These are phyloP conservation scores for Pangasianodon hypophthalmus DNA, from an alignment of 2,113 vertebrate genomes.

Conservation along the genomic window DNA sequence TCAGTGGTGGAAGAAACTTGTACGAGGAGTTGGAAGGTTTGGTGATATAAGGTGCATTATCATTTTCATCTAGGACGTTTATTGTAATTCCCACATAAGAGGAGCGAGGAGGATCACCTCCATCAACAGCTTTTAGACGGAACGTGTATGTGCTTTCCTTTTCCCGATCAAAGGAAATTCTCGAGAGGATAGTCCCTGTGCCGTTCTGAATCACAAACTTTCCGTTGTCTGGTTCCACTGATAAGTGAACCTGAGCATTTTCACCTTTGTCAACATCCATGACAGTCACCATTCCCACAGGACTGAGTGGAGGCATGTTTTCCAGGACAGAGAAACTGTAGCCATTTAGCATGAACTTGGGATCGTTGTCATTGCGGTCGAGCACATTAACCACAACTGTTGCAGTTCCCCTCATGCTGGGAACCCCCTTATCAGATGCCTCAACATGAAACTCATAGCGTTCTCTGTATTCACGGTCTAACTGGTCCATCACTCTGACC, in stretches of 20 bases:
- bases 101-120: conserved; percentile 87
- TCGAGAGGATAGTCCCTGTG: conserved; percentile 92
- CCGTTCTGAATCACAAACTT: conserved; percentile 97
- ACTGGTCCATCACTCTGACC: conserved; percentile 83
- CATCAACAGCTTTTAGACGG: conserved; percentile 89
- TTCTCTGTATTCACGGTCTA: conserved; percentile 88
- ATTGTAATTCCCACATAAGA: conserved; percentile 95
- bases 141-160: conserved; percentile 96
- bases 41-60: conserved; percentile 93
- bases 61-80: conserved; percentile 95
- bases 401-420: conserved; percentile 90
- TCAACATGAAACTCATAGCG: conserved; percentile 88
- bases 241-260: conserved; percentile 85
- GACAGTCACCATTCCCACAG: conserved; percentile 94
- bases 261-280: conserved; percentile 91
- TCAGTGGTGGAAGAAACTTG: conserved; percentile 83
- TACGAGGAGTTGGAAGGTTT: conserved; percentile 92
- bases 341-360: conserved; percentile 93
- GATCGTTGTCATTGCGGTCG: conserved; percentile 96
- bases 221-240: conserved; percentile 91
- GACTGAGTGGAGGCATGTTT: conserved; percentile 91
- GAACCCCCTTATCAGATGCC: conserved; percentile 88
- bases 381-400: conserved; percentile 88
- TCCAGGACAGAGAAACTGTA: conserved; percentile 97
- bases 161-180: conserved; percentile 94